Evolutionary conservation across 2,113 vertebrate species (phyloP).

Genomic region (Micronycteris hirsuta): DNA sequence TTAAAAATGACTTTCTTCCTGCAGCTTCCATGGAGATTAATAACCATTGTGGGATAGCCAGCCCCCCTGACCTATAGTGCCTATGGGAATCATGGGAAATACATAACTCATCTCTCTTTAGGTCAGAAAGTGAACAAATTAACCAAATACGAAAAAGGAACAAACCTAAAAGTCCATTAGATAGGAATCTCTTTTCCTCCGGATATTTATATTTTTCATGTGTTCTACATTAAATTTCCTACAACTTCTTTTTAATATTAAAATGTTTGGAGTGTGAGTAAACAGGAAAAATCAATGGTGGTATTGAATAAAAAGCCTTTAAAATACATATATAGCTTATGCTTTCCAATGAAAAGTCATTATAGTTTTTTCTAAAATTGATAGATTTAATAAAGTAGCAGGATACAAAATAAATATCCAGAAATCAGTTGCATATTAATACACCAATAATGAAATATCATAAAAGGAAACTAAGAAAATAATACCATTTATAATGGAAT

Average conservation of each 20-base stretch:
- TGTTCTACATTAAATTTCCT: background rate
- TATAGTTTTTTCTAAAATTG: background rate
- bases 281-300: background rate
- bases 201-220: background rate
- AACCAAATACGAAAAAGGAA: conserved; percentile 74
- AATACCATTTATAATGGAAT: no score
- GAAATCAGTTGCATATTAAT: background rate
- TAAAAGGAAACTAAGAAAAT: no score
- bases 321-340: conserved; percentile 18
- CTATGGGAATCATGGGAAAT: conserved; percentile 52
- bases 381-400: no score
- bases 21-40: conserved; percentile 72
- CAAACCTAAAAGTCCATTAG: conserved; percentile 48
- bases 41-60: conserved; percentile 73
- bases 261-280: background rate
- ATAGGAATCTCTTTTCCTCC: conserved; percentile 60
- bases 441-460: no score
- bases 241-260: background rate
- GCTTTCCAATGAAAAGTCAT: conserved; percentile 47
- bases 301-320: background rate
- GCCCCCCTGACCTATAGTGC: conserved; percentile 59
- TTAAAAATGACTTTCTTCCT: conserved; percentile 68
- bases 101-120: conserved; percentile 70
- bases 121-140: conserved; percentile 65
- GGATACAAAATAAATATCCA: background rate